Percentiles rank a stretch among this genome's conserved stretches.
Conservation (phyloP, 2,797 vertebrate species). For the Sebastes hopkinsi region DNA sequence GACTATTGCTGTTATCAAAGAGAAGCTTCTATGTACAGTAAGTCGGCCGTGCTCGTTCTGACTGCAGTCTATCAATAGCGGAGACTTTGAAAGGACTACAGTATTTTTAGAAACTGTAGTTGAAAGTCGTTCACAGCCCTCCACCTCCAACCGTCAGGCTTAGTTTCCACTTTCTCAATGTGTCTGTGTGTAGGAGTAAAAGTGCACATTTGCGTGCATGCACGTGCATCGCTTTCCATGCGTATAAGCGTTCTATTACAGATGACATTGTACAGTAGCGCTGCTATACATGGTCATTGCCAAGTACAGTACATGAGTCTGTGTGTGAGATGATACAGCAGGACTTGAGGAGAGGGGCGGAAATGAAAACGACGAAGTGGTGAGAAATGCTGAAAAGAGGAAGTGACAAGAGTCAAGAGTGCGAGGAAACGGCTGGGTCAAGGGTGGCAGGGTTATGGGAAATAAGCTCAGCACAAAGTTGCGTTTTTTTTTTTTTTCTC, state of each 20-base stretch:
- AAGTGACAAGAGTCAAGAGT: slow-evolving; percentile 22
- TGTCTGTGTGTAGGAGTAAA: slow-evolving; percentile 14
- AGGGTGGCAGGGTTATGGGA: slow-evolving; percentile 72
- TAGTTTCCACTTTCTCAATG: slow-evolving; percentile 28
- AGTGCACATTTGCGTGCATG: not conserved
- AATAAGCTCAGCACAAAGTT: slow-evolving; percentile 62
- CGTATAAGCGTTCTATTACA: slow-evolving; percentile 47
- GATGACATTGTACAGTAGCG: slow-evolving; percentile 60
- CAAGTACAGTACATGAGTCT: slow-evolving; percentile 17
- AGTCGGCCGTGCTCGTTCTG: not conserved
- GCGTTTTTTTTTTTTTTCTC: slow-evolving; percentile 9
- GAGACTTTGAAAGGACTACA: slow-evolving; percentile 65
- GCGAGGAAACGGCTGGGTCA: slow-evolving; percentile 77
- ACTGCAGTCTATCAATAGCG: slow-evolving; percentile 63
- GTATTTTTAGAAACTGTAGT: slow-evolving; percentile 67
- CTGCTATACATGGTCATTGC: slow-evolving; percentile 51
- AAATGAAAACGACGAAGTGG: slow-evolving; percentile 35
- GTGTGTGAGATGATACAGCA: slow-evolving; percentile 29
- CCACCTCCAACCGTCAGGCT: slow-evolving; percentile 8
- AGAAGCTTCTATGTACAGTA: slow-evolving; percentile 54
- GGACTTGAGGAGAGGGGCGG: not conserved
- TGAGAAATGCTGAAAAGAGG: slow-evolving; percentile 40
- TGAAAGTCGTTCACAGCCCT: slow-evolving; percentile 25
- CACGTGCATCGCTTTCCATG: slow-evolving; percentile 7
- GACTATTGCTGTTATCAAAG: not conserved